A percentile compares a stretch with the other conserved stretches of the same genome.
phyloP scores from a whole-genome alignment of 2,113 vertebrate genomes.

The Lathamus discolor region DNA sequence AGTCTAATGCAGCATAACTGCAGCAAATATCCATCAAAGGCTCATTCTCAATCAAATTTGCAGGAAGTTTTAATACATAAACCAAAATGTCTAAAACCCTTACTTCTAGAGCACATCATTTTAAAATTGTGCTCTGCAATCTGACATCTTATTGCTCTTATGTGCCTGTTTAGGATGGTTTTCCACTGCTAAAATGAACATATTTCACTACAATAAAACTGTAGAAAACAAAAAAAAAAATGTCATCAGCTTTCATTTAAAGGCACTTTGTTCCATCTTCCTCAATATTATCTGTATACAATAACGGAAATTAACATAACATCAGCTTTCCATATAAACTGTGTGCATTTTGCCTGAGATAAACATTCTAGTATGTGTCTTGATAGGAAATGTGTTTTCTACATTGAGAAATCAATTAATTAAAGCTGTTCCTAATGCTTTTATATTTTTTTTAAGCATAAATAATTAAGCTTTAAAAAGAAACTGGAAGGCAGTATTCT shows the following conservation, averaged over 20 bases:
- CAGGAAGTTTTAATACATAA: slow-evolving; percentile 81
- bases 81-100: slow-evolving; percentile 70
- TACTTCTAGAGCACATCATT: slow-evolving; percentile 55
- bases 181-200: slow-evolving; percentile 68
- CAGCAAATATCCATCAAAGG: slow-evolving; percentile 76
- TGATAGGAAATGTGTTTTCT: background rate
- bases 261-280: slow-evolving; percentile 65
- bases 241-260: slow-evolving; percentile 66
- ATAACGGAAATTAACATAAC: slow-evolving; percentile 74
- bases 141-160: slow-evolving; percentile 67
- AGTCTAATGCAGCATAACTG: slow-evolving; percentile 83
- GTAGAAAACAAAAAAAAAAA: slow-evolving; percentile 65
- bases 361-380: background rate
- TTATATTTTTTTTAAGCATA: background rate
- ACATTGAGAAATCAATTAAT: slow-evolving; percentile 4
- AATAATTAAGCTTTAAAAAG: background rate
- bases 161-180: slow-evolving; percentile 70
- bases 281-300: slow-evolving; percentile 63
- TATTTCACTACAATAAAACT: slow-evolving; percentile 82
- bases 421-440: background rate
- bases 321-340: slow-evolving; percentile 58
- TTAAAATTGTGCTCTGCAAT: slow-evolving; percentile 55
- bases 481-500: background rate
- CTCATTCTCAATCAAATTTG: slow-evolving; percentile 84
- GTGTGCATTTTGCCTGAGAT: slow-evolving; percentile 17